A percentile compares a stretch with the other conserved stretches of the same genome.
These are phyloP conservation scores for Crenuchus spilurus DNA, from an alignment of 2,797 vertebrate species.

Conservation along the genomic window DNA sequence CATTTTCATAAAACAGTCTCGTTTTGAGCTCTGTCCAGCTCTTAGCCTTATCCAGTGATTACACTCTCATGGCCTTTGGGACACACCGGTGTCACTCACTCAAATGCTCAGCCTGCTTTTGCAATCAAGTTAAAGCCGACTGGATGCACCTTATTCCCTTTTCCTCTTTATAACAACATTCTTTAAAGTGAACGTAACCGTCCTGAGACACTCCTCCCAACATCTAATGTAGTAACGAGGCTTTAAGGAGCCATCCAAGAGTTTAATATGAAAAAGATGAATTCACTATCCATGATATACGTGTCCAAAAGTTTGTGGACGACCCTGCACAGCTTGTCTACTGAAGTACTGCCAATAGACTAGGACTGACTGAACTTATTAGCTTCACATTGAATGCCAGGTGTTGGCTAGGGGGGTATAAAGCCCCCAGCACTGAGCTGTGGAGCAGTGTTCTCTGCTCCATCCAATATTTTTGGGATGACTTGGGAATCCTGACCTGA, in stretches of 20 bases:
- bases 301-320: no score
- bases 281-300: constrained; percentile 21
- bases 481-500: no score
- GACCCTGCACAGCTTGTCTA: no score
- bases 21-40: constrained; percentile 48
- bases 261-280: constrained; percentile 23
- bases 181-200: constrained; percentile 38
- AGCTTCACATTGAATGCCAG: no score
- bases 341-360: no score
- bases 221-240: constrained; percentile 24
- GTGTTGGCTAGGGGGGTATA: no score
- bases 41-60: constrained; percentile 38
- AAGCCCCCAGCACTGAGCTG: no score
- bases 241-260: constrained; percentile 21
- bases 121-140: constrained; percentile 37
- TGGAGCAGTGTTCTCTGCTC: no score
- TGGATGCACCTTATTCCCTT: constrained; percentile 20
- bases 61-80: constrained; percentile 21
- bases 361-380: no score
- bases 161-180: constrained; percentile 36
- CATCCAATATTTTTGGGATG: no score
- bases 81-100: constrained; percentile 25
- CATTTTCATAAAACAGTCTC: constrained; percentile 55
- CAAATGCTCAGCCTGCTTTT: constrained; percentile 46
- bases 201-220: constrained; percentile 12